phyloP scores from a whole-genome alignment of 1,140 invertebrate species.

The Drosophila tani region DNA sequence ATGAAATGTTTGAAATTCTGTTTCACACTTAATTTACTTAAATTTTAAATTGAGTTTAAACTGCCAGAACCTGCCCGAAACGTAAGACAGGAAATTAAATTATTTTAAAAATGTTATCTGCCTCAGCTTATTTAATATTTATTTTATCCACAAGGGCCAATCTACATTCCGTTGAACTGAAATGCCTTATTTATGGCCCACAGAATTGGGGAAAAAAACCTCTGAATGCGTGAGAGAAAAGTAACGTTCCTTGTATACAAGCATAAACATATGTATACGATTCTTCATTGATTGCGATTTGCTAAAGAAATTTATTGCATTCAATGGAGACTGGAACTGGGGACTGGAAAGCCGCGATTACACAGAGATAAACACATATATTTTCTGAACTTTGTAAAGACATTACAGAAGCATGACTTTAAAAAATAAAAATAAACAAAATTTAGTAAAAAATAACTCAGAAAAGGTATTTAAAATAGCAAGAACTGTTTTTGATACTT shows the following conservation, averaged over 20 bases:
- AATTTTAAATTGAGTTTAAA: background rate
- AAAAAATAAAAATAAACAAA: no score
- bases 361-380: background rate
- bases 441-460: no score
- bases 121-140: background rate
- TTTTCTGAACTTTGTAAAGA: no score
- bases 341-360: background rate
- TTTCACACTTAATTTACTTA: background rate
- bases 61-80: no score
- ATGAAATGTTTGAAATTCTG: no score
- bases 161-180: background rate
- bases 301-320: constrained; percentile 34
- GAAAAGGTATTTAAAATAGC: no score
- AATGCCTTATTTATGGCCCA: constrained; percentile 19
- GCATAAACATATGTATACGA: constrained; percentile 18
- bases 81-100: no score
- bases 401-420: no score
- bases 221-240: constrained; percentile 11
- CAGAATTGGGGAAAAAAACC: background rate
- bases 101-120: background rate
- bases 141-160: background rate
- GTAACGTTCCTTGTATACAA: background rate
- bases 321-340: constrained; percentile 5
- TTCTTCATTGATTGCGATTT: constrained; percentile 40
- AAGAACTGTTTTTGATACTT: no score